These are phyloP conservation scores for Eunapius fragilis DNA, from an alignment of 37 sponge, comb jelly and placozoan genomes.

Conservation along the genomic window DNA sequence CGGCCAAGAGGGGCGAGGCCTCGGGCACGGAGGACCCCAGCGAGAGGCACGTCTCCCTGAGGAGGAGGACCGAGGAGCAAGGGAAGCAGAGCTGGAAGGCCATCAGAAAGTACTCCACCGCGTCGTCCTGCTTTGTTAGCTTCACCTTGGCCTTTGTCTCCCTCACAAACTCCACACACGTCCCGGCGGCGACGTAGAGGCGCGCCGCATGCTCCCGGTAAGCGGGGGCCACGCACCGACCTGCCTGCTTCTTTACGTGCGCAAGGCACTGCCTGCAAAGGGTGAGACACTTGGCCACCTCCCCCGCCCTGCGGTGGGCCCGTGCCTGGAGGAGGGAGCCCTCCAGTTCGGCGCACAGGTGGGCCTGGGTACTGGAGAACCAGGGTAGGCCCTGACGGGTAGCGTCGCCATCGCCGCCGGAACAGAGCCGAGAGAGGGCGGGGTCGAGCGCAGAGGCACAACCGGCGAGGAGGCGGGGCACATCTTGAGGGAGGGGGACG, in stretches of 20 bases:
- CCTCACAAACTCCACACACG: background rate
- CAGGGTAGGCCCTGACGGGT: background rate
- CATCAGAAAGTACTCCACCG: conserved; percentile 21
- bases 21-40: conserved; percentile 9
- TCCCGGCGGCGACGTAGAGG: background rate
- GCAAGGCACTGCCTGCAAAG: background rate
- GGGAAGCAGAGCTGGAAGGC: conserved; percentile 43
- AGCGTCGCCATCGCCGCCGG: no score
- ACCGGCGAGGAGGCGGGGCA: background rate
- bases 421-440: background rate
- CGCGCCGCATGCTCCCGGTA: background rate
- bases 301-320: background rate
- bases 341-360: background rate
- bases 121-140: background rate
- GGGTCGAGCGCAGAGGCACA: background rate
- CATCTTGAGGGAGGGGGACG: no score
- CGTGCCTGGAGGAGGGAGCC: conserved; percentile 2
- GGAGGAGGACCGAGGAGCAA: background rate
- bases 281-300: background rate
- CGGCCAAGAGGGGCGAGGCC: background rate
- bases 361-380: background rate
- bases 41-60: conserved; percentile 38
- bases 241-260: background rate
- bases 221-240: background rate
- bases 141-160: background rate